A percentile compares a stretch with the other conserved stretches of the same genome.
These are phyloP conservation scores for Drosophila pandora DNA, from an alignment of 1,140 invertebrate genomes.

Conservation along the genomic window DNA sequence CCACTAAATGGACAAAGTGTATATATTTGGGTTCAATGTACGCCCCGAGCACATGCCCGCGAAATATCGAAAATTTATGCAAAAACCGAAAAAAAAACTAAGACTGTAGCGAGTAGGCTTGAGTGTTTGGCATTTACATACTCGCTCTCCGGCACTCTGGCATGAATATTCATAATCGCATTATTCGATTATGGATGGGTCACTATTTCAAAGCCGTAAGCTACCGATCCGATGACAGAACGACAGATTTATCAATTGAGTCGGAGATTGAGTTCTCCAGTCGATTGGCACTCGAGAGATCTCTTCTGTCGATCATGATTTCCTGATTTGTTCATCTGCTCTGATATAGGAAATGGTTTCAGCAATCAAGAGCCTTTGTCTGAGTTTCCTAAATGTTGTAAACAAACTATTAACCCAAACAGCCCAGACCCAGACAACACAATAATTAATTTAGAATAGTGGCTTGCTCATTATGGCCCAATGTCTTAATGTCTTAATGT, in stretches of 20 bases:
- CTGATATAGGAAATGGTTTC: background rate
- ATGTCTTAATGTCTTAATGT: background rate
- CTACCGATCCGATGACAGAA: constrained; percentile 13
- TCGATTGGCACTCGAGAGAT: background rate
- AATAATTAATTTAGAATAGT: background rate
- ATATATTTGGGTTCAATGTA: constrained; percentile 36
- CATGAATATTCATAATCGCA: constrained; percentile 38
- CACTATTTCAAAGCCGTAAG: constrained; percentile 26
- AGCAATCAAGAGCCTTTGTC: background rate
- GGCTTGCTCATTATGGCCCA: background rate
- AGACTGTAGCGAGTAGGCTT: constrained; percentile 9
- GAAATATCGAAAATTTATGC: constrained; percentile 23
- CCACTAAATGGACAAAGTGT: background rate
- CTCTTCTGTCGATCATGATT: background rate
- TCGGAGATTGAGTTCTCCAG: no score
- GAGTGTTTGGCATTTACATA: constrained; percentile 43
- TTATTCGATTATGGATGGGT: constrained; percentile 38
- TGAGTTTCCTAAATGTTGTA: background rate
- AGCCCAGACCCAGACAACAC: background rate
- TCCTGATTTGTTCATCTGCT: background rate
- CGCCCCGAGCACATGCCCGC: constrained; percentile 20
- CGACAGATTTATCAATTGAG: constrained; percentile 19
- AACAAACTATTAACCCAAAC: background rate
- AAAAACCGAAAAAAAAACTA: constrained; percentile 8
- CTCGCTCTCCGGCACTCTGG: constrained; percentile 3